Percentiles rank a stretch among this genome's conserved stretches.
These are phyloP conservation scores for Gorsachius magnificus DNA, from an alignment of 2,797 vertebrate genomes.

Conservation along the genomic window DNA sequence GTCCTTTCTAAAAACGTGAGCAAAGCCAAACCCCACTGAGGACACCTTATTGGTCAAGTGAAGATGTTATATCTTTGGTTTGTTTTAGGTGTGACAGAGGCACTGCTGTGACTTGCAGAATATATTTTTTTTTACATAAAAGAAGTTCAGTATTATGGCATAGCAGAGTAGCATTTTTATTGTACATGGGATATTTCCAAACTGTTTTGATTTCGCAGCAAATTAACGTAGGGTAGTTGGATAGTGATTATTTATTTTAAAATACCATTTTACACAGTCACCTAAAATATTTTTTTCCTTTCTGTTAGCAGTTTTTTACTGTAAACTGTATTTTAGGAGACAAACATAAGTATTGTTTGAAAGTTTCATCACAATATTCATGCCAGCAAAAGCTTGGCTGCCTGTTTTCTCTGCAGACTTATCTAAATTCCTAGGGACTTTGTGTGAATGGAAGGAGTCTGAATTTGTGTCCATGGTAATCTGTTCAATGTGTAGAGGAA, in stretches of 20 bases:
- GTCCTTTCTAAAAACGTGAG: background rate
- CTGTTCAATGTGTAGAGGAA: slow-evolving; percentile 77
- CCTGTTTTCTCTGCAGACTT: slow-evolving; percentile 57
- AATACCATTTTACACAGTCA: background rate
- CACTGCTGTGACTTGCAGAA: background rate
- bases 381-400: slow-evolving; percentile 61
- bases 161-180: background rate
- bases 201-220: background rate
- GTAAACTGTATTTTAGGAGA: slow-evolving; percentile 61
- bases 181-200: background rate
- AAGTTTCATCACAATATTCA: slow-evolving; percentile 50
- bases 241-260: background rate
- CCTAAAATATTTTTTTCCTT: background rate
- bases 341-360: slow-evolving; percentile 65
- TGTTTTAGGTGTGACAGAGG: background rate
- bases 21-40: background rate
- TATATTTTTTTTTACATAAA: background rate
- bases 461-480: slow-evolving; percentile 85
- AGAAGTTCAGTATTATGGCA: background rate
- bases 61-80: background rate
- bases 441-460: slow-evolving; percentile 60
- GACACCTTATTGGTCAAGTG: background rate
- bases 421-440: slow-evolving; percentile 70
- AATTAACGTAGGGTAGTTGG: background rate
- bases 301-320: slow-evolving; percentile 22